A percentile compares a stretch with the other conserved stretches of the same genome.
phyloP scores from a whole-genome alignment of 2,113 vertebrate species.

The Plectropomus leopardus region DNA sequence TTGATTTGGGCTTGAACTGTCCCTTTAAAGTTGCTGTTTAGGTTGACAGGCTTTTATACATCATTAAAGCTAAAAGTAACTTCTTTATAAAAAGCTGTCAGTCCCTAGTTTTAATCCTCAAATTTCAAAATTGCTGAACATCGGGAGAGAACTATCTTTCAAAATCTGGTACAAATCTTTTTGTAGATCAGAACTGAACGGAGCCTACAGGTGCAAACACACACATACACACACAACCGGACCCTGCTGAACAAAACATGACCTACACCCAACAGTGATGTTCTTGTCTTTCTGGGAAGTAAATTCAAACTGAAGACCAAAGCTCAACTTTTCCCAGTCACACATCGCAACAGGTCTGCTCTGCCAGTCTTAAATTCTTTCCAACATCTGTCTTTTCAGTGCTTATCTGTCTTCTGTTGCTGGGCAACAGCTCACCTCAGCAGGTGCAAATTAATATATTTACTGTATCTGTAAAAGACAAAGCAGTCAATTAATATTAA shows the following conservation, averaged over 20 bases:
- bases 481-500: constrained; percentile 2
- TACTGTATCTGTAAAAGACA: background rate
- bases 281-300: constrained; percentile 6
- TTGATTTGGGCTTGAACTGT: too few species aligned
- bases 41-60: background rate
- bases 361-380: constrained; percentile 1
- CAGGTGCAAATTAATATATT: constrained; percentile 35
- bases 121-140: background rate
- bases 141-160: too few species aligned
- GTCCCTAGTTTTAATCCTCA: background rate
- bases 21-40: background rate
- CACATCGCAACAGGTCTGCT: background rate
- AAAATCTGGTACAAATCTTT: background rate
- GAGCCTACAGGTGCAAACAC: background rate
- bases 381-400: constrained; percentile 20
- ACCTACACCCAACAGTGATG: background rate
- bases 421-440: constrained; percentile 23
- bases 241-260: background rate
- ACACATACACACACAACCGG: background rate
- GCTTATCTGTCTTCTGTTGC: constrained; percentile 10
- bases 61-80: too few species aligned
- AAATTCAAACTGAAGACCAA: constrained; percentile 2
- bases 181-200: background rate
- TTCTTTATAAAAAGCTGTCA: background rate
- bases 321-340: constrained; percentile 6